Conservation (phyloP, 2,888 invertebrate species). For the Julus scandinavius region DNA sequence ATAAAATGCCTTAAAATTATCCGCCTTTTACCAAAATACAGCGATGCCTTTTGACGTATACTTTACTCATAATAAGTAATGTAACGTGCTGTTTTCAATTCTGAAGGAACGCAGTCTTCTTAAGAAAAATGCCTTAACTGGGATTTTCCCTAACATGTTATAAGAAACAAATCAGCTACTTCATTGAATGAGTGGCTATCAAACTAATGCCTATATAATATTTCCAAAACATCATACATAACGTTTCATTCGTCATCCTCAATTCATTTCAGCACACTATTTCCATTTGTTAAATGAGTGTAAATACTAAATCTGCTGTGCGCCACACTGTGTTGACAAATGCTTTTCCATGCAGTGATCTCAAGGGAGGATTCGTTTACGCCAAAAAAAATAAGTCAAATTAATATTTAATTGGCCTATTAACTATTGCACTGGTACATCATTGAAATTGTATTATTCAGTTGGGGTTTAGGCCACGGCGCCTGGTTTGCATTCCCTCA, state of each 20-base stretch:
- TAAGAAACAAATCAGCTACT: not conserved
- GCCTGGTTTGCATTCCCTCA: no score
- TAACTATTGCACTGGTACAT: not conserved
- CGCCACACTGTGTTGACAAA: not conserved
- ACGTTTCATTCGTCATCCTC: not conserved
- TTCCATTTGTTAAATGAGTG: not conserved
- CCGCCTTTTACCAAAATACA: not conserved
- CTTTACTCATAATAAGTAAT: not conserved
- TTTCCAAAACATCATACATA: not conserved
- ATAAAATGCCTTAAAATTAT: not conserved
- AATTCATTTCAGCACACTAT: not conserved
- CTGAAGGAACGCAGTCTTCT: not conserved
- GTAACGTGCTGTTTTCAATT: not conserved
- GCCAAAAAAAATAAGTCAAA: not conserved
- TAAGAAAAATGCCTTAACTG: not conserved
- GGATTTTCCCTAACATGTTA: not conserved
- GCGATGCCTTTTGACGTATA: not conserved
- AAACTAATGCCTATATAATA: not conserved
- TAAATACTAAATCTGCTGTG: conserved; percentile 8
- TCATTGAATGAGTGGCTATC: no score
- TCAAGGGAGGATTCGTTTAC: not conserved
- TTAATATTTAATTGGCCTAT: not conserved
- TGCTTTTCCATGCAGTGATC: not conserved
- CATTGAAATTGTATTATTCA: not conserved
- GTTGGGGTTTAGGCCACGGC: not conserved